Evolutionary conservation across 2,888 invertebrate genomes (phyloP), one percentile per base, ranked within the genome.

Genomic region (Drosophila bunnanda): DNA sequence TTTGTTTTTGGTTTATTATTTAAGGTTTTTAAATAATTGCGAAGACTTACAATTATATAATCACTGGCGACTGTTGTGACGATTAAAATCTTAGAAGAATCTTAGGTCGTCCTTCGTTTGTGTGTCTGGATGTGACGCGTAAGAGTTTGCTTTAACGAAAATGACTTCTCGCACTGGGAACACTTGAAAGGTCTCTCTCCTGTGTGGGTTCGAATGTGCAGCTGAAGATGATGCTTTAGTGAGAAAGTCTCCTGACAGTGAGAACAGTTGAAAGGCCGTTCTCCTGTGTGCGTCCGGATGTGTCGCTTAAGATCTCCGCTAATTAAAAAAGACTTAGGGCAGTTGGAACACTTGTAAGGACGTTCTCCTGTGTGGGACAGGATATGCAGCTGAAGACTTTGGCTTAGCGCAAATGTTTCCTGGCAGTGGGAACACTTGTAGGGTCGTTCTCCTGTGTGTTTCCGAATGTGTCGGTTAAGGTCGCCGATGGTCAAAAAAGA

Each of bases 341-440:
- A 52, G 22, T 52, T 15, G 22, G 22, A 34, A 22, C 50, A 52
- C 6, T 34, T 22, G 34, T 6, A 52, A 8, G 50, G 50, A 15
- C 50, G 34, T 34, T 52, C 50, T 6, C 50, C 50, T 10, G 50
- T 52, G 50, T 52, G 34, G 0, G 50, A 52, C 34, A 52, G 20
- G 10, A 52, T 34, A 32, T 52, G 50, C 1, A 52, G 22, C 2
- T 52, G 34, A 15, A 52, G 50, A 15, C 50, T 52, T 6, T 52
- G 50, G 22, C 34, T 52, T 15, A 34, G 50, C 3, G 34, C 3
- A 34, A 52, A 52, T 6, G 22, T 6, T 22, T 52, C 22, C 34
- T 34, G 15, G 34, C 50, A 52, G 20, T 52, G 34, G 6, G 50
- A 15, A 52, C 50, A 52, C 34, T 34, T 52, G 50, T 34, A 52